Evolutionary conservation across 1,140 invertebrate genomes (phyloP).

Genomic region (Meloidogyne exigua): DNA sequence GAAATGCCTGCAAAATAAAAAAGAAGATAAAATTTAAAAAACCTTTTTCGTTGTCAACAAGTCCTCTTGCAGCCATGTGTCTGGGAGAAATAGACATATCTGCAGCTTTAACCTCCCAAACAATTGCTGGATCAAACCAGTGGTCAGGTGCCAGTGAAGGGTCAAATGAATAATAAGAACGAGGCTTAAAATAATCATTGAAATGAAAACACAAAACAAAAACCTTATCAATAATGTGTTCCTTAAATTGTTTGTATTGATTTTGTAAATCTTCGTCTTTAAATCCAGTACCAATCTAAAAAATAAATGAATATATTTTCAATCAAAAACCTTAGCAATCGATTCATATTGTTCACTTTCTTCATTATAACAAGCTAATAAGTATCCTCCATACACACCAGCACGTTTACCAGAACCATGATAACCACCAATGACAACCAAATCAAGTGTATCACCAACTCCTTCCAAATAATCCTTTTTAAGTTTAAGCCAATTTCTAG

Average conservation of each 20-base stretch:
- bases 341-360: slow-evolving; percentile 89
- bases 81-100: slow-evolving; percentile 91
- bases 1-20: slow-evolving; percentile 83
- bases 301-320: slow-evolving; percentile 27
- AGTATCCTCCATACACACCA: slow-evolving; percentile 89
- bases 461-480: slow-evolving; percentile 97
- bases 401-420: slow-evolving; percentile 88
- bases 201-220: not conserved
- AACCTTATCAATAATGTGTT: slow-evolving; percentile 67
- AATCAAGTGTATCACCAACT: slow-evolving; percentile 86
- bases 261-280: slow-evolving; percentile 82
- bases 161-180: slow-evolving; percentile 84
- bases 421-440: slow-evolving; percentile 91
- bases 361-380: slow-evolving; percentile 91
- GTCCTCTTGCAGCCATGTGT: slow-evolving; percentile 82
- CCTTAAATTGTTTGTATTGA: slow-evolving; percentile 76
- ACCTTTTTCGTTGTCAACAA: slow-evolving; percentile 67
- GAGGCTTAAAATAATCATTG: slow-evolving; percentile 69
- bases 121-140: slow-evolving; percentile 77
- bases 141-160: slow-evolving; percentile 78
- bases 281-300: slow-evolving; percentile 93
- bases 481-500: slow-evolving; percentile 76
- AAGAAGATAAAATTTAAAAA: not conserved
- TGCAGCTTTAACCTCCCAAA: slow-evolving; percentile 98
- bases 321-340: slow-evolving; percentile 76